A percentile compares a stretch with the other conserved stretches of the same genome.
phyloP scores from a whole-genome alignment of 2,888 invertebrate species.

The Dryobota labecula region DNA sequence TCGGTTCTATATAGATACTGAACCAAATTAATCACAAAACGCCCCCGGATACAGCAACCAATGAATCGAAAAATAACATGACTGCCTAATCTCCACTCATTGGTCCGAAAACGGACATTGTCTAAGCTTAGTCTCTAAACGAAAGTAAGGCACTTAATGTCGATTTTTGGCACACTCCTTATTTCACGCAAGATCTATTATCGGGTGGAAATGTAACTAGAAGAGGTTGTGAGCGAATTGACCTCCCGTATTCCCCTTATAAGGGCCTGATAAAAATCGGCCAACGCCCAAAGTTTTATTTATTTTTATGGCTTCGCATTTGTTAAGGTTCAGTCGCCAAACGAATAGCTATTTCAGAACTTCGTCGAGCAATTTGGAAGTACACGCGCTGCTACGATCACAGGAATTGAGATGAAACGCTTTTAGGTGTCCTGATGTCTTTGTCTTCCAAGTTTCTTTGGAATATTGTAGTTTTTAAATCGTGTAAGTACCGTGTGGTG shows the following conservation, averaged over 20 bases:
- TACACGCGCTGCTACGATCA: slow-evolving; percentile 22
- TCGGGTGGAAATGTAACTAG: slow-evolving; percentile 71
- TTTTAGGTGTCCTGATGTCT: background rate
- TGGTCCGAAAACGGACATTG: slow-evolving; percentile 24
- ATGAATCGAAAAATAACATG: slow-evolving; percentile 39
- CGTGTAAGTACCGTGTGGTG: no score
- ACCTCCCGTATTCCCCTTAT: slow-evolving; percentile 74
- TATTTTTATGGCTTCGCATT: slow-evolving; percentile 82
- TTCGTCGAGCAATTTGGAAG: slow-evolving; percentile 26
- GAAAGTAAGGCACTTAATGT: slow-evolving; percentile 54
- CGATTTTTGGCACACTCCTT: slow-evolving; percentile 66
- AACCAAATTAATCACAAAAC: slow-evolving; percentile 17
- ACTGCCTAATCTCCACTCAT: slow-evolving; percentile 18
- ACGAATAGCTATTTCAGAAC: slow-evolving; percentile 30
- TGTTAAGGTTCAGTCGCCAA: slow-evolving; percentile 71
- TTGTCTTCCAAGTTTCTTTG: background rate
- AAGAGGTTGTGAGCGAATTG: slow-evolving; percentile 75
- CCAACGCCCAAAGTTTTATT: slow-evolving; percentile 79
- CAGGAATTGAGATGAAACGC: slow-evolving; percentile 12
- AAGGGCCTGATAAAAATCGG: slow-evolving; percentile 76
- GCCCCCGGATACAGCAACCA: slow-evolving; percentile 4
- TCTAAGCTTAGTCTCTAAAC: slow-evolving; percentile 39
- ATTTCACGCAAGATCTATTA: slow-evolving; percentile 79
- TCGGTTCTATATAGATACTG: no score
- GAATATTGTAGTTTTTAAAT: background rate